Base-by-base conservation (phyloP, 2,888 invertebrate genomes). In the Drosophila diplacantha region DNA sequence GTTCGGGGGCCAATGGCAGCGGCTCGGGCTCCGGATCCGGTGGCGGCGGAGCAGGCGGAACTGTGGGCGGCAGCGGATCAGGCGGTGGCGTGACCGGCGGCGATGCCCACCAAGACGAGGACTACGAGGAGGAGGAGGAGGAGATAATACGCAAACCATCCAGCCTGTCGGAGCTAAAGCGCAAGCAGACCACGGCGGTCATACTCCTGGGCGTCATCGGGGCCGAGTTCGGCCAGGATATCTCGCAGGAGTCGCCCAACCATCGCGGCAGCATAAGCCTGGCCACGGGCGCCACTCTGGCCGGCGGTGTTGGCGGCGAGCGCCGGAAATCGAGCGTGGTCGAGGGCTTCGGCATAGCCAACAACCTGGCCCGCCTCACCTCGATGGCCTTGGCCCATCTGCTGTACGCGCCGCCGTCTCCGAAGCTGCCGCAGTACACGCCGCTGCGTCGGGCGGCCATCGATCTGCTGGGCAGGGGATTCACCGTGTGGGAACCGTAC, bases 401-500 rank as follows among this genome's bases (percentile, higher is more conserved):
- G 24, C 90, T 99, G 49, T 92, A 97, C 65, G 94, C 97, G 12
- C 95, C 96, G n/a, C 92, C 96, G 7, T 92, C 93, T 24, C 88
- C 92, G 2, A 94, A 95, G 74, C 90, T 98, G 66, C 98, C 98
- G 0, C 92, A 96, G 37, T 95, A 97, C 89, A 97, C 97, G 18
- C 95, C 98, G n/a, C 89, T 98, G 46, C 91, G 98, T 3, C 90
- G 99, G 66, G 99, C 99, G 12, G 98, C 99, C 0, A 97, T 99
- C 43, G 99, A 99, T 90, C 91, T 99, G 69, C 93, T 99, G 70
- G 99, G 99, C 0, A 92, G 99, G 43, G 98, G 98, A 5, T 99
- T 99, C 89, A 96, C 97, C 0, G 98, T 99, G 0, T 99, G 99
- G 99, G 99, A 99, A 86, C 99, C 99, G 0, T 98, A 99, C 87